phyloP scores from a whole-genome alignment of 2,113 vertebrate genomes.

The Bubalus kerabau region DNA sequence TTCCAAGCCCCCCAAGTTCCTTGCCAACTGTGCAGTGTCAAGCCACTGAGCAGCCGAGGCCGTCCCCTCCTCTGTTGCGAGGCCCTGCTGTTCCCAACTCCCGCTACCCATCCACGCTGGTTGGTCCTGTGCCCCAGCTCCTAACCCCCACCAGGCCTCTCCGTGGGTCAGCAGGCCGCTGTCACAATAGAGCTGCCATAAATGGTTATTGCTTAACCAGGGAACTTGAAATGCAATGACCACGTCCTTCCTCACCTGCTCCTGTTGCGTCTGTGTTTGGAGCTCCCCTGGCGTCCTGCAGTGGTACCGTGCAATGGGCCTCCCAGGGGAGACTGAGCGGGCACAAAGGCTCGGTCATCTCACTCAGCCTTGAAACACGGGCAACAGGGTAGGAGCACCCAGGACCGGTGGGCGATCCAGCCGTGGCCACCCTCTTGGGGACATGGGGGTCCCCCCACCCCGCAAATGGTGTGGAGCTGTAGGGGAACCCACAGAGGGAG shows the following conservation, averaged over 20 bases:
- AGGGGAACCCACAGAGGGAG: not conserved
- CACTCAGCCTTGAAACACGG: not conserved
- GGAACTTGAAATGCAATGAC: not conserved
- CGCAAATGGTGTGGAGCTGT: not conserved
- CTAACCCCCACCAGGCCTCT: not conserved
- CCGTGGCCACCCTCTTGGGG: not conserved
- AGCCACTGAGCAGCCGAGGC: not conserved
- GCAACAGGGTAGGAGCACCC: not conserved
- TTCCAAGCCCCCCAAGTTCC: not conserved
- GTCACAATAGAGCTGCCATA: not conserved
- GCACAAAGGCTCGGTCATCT: not conserved
- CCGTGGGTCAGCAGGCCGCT: not conserved
- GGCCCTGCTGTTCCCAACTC: not conserved
- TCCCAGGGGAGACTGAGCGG: not conserved
- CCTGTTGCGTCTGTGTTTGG: not conserved
- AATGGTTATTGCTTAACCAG: too few relatives aligned
- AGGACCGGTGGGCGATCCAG: not conserved
- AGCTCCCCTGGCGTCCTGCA: not conserved
- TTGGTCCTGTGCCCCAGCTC: not conserved
- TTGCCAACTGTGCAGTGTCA: not conserved
- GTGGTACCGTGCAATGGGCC: not conserved
- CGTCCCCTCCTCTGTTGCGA: fast-evolving
- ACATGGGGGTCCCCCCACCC: not conserved
- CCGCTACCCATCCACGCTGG: fast-evolving
- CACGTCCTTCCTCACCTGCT: not conserved